Conservation (phyloP, 2,113 vertebrate genomes). For the Chunga burmeisteri region DNA sequence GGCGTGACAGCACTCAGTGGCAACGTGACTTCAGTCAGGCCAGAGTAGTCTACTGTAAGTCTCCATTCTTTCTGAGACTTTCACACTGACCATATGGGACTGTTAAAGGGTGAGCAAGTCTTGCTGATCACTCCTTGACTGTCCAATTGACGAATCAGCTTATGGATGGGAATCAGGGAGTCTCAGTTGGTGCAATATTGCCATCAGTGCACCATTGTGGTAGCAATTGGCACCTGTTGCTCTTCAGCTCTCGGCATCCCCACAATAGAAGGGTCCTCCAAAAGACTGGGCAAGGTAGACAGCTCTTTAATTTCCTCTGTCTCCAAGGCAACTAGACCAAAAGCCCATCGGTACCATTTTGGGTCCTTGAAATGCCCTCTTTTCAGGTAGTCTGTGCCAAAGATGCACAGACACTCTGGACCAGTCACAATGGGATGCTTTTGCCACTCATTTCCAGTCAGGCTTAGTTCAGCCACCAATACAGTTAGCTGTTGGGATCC, state of each 20-base stretch:
- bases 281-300: neutral
- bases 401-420: neutral
- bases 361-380: neutral
- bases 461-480: no score
- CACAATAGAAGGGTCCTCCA: neutral
- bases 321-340: neutral
- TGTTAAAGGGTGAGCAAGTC: neutral
- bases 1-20: no score
- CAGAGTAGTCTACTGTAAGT: no score
- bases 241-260: neutral
- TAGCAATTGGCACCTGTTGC: no score
- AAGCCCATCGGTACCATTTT: neutral
- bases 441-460: no score
- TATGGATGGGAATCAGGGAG: fast-evolving
- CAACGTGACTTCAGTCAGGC: no score
- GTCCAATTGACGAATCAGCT: neutral
- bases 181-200: no score
- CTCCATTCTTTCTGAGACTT: no score
- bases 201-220: no score
- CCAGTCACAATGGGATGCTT: neutral
- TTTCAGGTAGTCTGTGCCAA: neutral
- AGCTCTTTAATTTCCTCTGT: neutral
- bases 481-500: no score
- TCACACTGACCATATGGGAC: no score
- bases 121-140: neutral